Percentiles rank a stretch among this genome's conserved stretches.
phyloP scores from a whole-genome alignment of 2,797 vertebrate species.

The Gymnothorax javanicus region DNA sequence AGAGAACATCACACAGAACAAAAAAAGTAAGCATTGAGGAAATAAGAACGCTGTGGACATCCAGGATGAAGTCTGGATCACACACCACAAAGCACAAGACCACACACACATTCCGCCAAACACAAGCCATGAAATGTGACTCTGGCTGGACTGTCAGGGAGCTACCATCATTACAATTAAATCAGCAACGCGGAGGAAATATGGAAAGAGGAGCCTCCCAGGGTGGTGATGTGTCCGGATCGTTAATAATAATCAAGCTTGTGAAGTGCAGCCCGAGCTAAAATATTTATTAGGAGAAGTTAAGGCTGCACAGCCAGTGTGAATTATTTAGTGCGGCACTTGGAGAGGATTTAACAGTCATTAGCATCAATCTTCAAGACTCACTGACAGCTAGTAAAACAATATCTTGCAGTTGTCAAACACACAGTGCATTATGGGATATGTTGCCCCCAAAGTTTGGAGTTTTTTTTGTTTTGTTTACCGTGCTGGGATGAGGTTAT shows the following conservation, averaged over 20 bases:
- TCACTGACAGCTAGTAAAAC: not conserved
- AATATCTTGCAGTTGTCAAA: not conserved
- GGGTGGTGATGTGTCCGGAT: conserved; percentile 60
- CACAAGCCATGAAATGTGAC: not conserved
- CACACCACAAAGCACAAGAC: not conserved
- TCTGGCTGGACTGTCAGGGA: not conserved
- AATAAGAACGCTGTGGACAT: not conserved
- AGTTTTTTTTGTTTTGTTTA: not conserved
- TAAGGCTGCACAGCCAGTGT: not conserved
- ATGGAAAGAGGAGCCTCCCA: conserved; percentile 42
- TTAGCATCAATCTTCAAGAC: not conserved
- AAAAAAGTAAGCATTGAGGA: not conserved
- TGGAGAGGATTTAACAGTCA: not conserved
- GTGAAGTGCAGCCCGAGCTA: conserved; percentile 52
- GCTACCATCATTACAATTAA: not conserved
- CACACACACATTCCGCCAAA: not conserved
- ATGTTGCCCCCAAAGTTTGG: not conserved
- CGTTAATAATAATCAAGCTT: conserved; percentile 67
- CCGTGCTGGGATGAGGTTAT: not conserved
- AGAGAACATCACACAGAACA: not conserved
- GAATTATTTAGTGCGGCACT: conserved; percentile 4
- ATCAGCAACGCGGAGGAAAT: not conserved
- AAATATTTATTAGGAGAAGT: conserved; percentile 60
- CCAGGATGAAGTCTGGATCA: not conserved
- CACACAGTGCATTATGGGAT: not conserved